Conservation (phyloP, 2,797 vertebrate genomes). For the Acipenser transmontanus region DNA sequence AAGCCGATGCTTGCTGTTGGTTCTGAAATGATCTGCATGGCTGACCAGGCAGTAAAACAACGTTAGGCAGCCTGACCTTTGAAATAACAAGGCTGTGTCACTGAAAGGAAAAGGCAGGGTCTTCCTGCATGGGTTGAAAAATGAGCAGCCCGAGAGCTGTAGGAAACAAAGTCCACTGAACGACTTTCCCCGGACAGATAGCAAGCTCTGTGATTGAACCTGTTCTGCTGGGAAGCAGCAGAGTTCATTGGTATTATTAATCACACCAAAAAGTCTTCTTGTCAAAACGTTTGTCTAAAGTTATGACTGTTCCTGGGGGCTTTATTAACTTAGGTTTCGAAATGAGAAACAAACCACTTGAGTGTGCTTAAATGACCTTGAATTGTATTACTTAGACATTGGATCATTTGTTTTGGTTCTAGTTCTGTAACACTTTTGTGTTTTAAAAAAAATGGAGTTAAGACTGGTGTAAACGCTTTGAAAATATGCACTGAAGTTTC, state of each 20-base stretch:
- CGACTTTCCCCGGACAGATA: slow-evolving; percentile 16
- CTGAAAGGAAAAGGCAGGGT: slow-evolving; percentile 14
- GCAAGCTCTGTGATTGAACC: slow-evolving; percentile 4
- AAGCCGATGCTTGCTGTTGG: no score
- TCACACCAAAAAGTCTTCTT: slow-evolving; percentile 30
- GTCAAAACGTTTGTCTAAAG: not conserved
- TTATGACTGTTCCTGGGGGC: not conserved
- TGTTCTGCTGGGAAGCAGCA: slow-evolving; percentile 17
- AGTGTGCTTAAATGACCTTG: no score
- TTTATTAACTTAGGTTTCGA: no score
- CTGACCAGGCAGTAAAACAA: not conserved
- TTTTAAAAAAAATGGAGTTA: no score
- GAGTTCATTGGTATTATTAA: slow-evolving; percentile 49
- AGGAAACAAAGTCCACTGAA: slow-evolving; percentile 16
- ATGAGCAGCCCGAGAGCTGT: slow-evolving; percentile 9
- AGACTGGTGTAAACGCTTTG: no score
- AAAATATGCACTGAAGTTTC: no score
- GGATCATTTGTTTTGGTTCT: no score
- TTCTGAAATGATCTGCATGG: not conserved
- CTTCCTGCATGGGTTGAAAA: slow-evolving; percentile 3
- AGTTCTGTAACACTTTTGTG: no score
- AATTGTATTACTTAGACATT: no score
- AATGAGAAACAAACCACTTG: no score
- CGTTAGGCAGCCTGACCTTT: not conserved
- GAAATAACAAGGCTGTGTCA: slow-evolving; percentile 12